Percentiles rank a stretch among this genome's conserved stretches.
phyloP scores from a whole-genome alignment of 2,888 invertebrate species.

The Cinara cedri region DNA sequence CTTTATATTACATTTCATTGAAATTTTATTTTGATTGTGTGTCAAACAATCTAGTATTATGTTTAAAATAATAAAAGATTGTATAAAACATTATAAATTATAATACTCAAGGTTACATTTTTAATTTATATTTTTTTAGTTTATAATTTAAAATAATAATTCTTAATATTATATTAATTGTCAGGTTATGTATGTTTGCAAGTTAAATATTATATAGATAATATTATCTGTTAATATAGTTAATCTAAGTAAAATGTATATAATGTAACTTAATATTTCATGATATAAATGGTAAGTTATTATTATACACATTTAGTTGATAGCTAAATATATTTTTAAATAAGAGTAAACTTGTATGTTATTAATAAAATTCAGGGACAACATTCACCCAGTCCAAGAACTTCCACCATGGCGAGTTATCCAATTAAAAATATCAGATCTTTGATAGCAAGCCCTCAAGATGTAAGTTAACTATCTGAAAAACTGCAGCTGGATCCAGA shows the following conservation, averaged over 20 bases:
- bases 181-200: background rate
- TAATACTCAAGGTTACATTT: too few species aligned
- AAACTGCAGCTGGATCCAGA: constrained; percentile 11
- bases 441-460: constrained; percentile 82
- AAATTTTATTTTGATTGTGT: too few species aligned
- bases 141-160: too few species aligned
- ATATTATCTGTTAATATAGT: background rate
- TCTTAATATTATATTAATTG: background rate
- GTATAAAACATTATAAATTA: too few species aligned
- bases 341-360: background rate
- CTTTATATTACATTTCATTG: too few species aligned
- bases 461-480: constrained; percentile 72
- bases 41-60: too few species aligned
- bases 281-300: background rate
- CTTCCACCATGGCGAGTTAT: constrained; percentile 87
- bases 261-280: background rate
- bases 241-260: background rate
- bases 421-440: constrained; percentile 88
- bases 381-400: constrained; percentile 89
- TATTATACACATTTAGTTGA: background rate
- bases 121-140: too few species aligned
- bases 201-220: background rate
- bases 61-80: too few species aligned
- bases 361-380: constrained; percentile 73
- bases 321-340: background rate